Percentiles rank a stretch among this genome's conserved stretches.
Conservation (phyloP, 2,888 invertebrate species). For the Melanchra persicariae region DNA sequence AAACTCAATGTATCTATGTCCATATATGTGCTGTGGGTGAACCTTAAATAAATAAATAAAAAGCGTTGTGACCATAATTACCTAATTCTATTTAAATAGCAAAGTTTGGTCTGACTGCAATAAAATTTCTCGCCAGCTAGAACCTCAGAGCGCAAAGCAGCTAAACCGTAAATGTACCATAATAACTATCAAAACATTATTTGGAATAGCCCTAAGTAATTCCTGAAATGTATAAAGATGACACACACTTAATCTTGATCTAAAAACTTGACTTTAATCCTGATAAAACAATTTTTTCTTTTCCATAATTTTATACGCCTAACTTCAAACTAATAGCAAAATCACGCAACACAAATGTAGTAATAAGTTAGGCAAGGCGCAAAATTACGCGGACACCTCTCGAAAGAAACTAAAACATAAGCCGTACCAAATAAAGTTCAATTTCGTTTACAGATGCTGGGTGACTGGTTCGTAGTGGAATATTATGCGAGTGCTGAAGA, state of each 20-base stretch:
- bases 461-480: slow-evolving; percentile 96
- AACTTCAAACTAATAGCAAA: slow-evolving; percentile 47
- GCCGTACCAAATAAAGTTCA: fast-evolving
- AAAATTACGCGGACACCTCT: slow-evolving; percentile 27
- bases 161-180: not conserved
- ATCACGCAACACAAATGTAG: slow-evolving; percentile 32
- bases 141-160: not conserved
- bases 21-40: too few relatives aligned
- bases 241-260: not conserved
- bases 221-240: too few relatives aligned
- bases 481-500: slow-evolving; percentile 97
- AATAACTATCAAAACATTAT: too few relatives aligned
- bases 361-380: slow-evolving; percentile 55
- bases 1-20: too few relatives aligned
- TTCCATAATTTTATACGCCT: slow-evolving; percentile 45
- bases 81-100: slow-evolving; percentile 7
- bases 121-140: not conserved
- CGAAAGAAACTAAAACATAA: slow-evolving; percentile 27
- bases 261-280: not conserved
- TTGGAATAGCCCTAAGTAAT: too few relatives aligned
- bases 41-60: too few relatives aligned
- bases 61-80: not conserved
- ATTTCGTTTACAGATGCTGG: slow-evolving; percentile 92
- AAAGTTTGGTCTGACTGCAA: not conserved
- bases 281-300: not conserved